These are phyloP conservation scores for Sycophila sp. DNA, from an alignment of 1,140 invertebrate genomes.

Conservation along the genomic window DNA sequence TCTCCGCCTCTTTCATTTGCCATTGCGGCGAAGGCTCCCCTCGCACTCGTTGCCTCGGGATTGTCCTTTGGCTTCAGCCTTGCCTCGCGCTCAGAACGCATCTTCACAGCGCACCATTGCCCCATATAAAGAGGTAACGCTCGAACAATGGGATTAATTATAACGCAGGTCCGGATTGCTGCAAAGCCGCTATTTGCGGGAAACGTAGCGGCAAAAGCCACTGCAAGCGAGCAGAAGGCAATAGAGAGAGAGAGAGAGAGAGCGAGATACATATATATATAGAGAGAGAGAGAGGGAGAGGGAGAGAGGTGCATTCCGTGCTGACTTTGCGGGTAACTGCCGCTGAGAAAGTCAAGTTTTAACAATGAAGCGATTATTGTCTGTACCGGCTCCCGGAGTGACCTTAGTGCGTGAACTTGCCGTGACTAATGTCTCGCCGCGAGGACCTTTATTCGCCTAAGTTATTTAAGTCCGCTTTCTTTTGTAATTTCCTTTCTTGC, in stretches of 20 bases:
- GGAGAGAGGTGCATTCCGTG: constrained; percentile 17
- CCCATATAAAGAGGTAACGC: constrained; percentile 41
- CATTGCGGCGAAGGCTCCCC: not conserved
- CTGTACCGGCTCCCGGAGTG: not conserved
- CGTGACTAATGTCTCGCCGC: too few relatives aligned
- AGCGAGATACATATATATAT: not conserved
- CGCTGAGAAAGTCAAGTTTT: constrained; percentile 46
- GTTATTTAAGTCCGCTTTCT: not conserved
- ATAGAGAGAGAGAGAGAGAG: not conserved
- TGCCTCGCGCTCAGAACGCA: not conserved
- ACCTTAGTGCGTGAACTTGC: too few relatives aligned
- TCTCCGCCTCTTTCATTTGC: constrained; percentile 29
- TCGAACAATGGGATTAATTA: constrained; percentile 63
- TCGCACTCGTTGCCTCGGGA: not conserved
- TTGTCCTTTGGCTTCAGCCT: not conserved
- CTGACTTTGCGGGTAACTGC: constrained; percentile 37
- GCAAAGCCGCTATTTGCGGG: constrained; percentile 55
- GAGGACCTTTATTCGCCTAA: too few relatives aligned
- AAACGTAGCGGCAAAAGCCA: constrained; percentile 37
- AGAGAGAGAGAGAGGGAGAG: not conserved
- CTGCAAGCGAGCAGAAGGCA: too few relatives aligned
- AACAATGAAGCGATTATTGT: constrained; percentile 40
- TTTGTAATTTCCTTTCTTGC: not conserved
- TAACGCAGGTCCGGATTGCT: constrained; percentile 56
- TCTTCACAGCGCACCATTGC: constrained; percentile 35